These are phyloP conservation scores for Diplogasteroides magnus DNA, from an alignment of 1,140 invertebrate genomes.

Conservation along the genomic window DNA sequence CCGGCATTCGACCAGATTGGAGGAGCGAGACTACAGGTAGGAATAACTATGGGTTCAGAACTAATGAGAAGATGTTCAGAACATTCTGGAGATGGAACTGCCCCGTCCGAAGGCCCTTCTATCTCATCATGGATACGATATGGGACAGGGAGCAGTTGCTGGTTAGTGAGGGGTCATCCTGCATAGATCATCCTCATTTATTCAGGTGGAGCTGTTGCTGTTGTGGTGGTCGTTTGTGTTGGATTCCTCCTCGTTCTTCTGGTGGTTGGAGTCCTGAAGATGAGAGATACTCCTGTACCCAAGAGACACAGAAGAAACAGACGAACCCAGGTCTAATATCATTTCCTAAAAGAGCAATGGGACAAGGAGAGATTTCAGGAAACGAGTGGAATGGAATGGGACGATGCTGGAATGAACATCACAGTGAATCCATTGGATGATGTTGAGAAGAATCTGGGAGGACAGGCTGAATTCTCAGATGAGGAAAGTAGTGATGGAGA, in stretches of 20 bases:
- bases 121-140: conserved; percentile 51
- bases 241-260: conserved; percentile 53
- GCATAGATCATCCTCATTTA: too few relatives aligned
- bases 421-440: conserved; percentile 56
- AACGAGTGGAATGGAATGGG: conserved; percentile 53
- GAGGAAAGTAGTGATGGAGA: conserved; percentile 47
- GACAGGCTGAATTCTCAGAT: conserved; percentile 26
- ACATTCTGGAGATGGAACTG: conserved; percentile 55
- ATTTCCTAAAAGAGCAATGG: conserved; percentile 7
- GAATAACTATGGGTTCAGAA: background rate
- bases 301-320: conserved; percentile 31
- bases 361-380: conserved; percentile 23
- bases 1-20: conserved; percentile 50
- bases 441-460: conserved; percentile 39
- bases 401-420: conserved; percentile 56
- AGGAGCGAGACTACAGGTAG: conserved; percentile 42
- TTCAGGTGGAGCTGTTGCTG: conserved; percentile 48
- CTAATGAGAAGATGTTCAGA: conserved; percentile 25
- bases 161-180: too few relatives aligned
- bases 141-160: conserved; percentile 52
- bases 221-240: conserved; percentile 54
- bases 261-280: conserved; percentile 53
- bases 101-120: conserved; percentile 53
- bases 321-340: conserved; percentile 6
- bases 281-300: conserved; percentile 47